phyloP scores from a whole-genome alignment of 2,797 vertebrate genomes.

The Gallinago stenura region DNA sequence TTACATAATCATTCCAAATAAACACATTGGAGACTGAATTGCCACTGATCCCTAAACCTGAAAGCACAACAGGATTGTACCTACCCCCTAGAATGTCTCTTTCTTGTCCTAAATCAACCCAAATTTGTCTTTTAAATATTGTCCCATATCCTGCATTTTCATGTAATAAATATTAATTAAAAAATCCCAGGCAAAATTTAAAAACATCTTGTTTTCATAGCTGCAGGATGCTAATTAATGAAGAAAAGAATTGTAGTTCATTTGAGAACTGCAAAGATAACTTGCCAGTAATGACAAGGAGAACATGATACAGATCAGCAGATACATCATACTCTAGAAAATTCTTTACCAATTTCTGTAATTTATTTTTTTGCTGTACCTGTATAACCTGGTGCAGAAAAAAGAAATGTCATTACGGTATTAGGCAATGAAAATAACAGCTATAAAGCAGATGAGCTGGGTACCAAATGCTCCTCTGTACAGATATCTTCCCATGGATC shows the following conservation, averaged over 20 bases:
- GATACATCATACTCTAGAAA: background rate
- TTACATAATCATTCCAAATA: background rate
- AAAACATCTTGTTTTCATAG: background rate
- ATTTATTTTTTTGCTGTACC: background rate
- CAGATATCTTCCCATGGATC: background rate
- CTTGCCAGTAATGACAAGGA: background rate
- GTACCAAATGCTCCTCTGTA: background rate
- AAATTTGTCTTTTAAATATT: background rate
- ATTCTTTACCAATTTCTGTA: background rate
- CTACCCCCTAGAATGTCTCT: background rate
- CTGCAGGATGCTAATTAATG: background rate
- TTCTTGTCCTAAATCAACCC: background rate
- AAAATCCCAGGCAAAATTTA: background rate
- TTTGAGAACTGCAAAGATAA: background rate
- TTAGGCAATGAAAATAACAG: background rate
- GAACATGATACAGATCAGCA: background rate
- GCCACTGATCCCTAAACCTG: background rate
- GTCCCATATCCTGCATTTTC: background rate
- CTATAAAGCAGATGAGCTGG: background rate
- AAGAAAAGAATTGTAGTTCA: background rate
- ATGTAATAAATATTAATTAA: constrained; percentile 4
- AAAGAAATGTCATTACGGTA: background rate
- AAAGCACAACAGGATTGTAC: background rate
- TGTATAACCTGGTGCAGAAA: background rate
- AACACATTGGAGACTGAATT: background rate